Percentiles rank a stretch among this genome's conserved stretches.
Conservation (phyloP, 1,140 invertebrate genomes). For the Homalodisca vitripennis region DNA sequence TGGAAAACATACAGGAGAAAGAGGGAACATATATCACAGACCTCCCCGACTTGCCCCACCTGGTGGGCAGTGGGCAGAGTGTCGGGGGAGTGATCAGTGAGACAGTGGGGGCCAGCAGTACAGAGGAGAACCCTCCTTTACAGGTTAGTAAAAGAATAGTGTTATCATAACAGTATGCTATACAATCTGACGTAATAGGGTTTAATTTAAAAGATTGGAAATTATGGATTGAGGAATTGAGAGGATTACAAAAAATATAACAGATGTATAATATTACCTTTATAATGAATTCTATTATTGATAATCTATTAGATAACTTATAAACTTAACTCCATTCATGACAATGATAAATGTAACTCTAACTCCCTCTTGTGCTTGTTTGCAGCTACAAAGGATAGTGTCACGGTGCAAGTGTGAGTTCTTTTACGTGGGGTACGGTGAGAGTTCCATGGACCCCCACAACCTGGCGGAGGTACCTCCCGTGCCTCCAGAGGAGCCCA, state of each 20-base stretch:
- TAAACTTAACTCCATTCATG: no score
- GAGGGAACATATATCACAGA: constrained; percentile 64
- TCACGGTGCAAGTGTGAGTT: constrained; percentile 97
- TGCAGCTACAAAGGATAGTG: constrained; percentile 43
- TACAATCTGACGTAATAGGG: no score
- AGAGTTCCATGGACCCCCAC: constrained; percentile 70
- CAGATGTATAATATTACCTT: no score
- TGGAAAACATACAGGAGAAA: constrained; percentile 90
- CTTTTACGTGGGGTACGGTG: constrained; percentile 94
- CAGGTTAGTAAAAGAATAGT: no score
- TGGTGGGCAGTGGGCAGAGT: constrained; percentile 92
- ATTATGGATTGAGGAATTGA: no score
- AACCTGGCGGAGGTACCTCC: constrained; percentile 63
- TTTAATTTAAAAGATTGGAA: no score
- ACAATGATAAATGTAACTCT: no score
- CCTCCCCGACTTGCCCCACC: constrained; percentile 79
- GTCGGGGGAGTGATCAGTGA: constrained; percentile 94
- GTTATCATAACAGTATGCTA: no score
- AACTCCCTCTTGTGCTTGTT: no score
- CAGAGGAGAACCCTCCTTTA: constrained; percentile 50
- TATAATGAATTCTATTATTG: no score
- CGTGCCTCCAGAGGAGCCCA: constrained; percentile 62
- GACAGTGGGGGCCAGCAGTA: constrained; percentile 81
- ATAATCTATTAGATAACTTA: no score
- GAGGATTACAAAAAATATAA: no score